Evolutionary conservation across 2,888 invertebrate species (phyloP).

Genomic region (Hirtodrosophila duncani): DNA sequence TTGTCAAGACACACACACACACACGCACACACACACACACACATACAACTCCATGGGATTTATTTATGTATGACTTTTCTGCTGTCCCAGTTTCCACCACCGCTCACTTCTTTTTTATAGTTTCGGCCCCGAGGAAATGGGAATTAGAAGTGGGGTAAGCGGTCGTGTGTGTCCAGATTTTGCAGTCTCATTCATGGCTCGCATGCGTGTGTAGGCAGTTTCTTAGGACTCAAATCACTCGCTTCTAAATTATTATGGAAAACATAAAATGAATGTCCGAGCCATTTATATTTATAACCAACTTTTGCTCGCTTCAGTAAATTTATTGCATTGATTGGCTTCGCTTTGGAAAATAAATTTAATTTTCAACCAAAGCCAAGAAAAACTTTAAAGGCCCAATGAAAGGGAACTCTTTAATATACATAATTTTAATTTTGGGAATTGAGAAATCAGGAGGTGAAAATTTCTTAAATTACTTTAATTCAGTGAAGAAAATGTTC

Average conservation of each 20-base stretch:
- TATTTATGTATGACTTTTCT: constrained; percentile 63
- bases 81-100: constrained; percentile 30
- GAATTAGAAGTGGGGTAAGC: too few relatives aligned
- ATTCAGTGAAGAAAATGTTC: too few relatives aligned
- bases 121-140: constrained; percentile 16
- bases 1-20: constrained; percentile 73
- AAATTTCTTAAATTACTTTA: not conserved
- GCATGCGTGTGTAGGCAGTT: constrained; percentile 66
- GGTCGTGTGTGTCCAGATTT: constrained; percentile 30
- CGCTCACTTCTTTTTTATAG: constrained; percentile 47
- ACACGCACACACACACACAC: too few relatives aligned
- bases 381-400: constrained; percentile 3
- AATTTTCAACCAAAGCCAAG: constrained; percentile 21
- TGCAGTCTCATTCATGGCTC: too few relatives aligned
- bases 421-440: too few relatives aligned
- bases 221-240: constrained; percentile 60
- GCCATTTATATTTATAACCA: constrained; percentile 68
- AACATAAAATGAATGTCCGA: constrained; percentile 66
- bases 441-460: too few relatives aligned
- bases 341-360: constrained; percentile 28
- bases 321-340: constrained; percentile 48
- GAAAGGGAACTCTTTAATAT: too few relatives aligned
- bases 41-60: constrained; percentile 73
- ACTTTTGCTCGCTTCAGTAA: constrained; percentile 55
- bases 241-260: constrained; percentile 69